Conservation (phyloP, 2,888 invertebrate species). For the Anthrax anthrax region DNA sequence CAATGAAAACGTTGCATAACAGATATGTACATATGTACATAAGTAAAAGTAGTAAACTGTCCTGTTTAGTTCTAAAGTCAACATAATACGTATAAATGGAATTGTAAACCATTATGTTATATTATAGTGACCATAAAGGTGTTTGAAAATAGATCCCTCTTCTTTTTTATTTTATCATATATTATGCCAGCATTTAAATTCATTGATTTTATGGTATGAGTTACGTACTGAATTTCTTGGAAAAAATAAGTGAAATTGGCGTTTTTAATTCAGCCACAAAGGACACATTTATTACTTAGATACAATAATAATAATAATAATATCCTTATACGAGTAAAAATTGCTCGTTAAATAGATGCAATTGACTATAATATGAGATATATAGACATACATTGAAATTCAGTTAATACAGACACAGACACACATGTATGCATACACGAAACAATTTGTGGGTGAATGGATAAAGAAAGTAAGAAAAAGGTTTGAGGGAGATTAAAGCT, state of each 20-base stretch:
- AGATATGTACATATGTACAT: no score
- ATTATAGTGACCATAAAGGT: conserved; percentile 11
- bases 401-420: no score
- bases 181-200: background rate
- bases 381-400: conserved; percentile 1
- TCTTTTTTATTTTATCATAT: background rate
- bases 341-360: conserved; percentile 12
- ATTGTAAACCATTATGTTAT: conserved; percentile 4
- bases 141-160: conserved; percentile 2
- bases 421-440: no score
- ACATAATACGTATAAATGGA: no score
- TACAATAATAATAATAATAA: background rate
- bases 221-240: no score
- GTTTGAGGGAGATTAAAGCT: no score
- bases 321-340: conserved; percentile 9
- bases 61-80: background rate
- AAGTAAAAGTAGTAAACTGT: conserved; percentile 7
- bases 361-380: conserved; percentile 4
- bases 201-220: no score
- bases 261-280: conserved; percentile 3
- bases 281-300: conserved; percentile 9
- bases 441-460: no score
- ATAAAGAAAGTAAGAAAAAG: no score
- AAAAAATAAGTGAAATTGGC: background rate
- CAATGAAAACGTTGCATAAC: no score